Evolutionary conservation across 2,888 invertebrate species (phyloP), one percentile per base, ranked within the genome.

Genomic region (Cybosia mesomella): DNA sequence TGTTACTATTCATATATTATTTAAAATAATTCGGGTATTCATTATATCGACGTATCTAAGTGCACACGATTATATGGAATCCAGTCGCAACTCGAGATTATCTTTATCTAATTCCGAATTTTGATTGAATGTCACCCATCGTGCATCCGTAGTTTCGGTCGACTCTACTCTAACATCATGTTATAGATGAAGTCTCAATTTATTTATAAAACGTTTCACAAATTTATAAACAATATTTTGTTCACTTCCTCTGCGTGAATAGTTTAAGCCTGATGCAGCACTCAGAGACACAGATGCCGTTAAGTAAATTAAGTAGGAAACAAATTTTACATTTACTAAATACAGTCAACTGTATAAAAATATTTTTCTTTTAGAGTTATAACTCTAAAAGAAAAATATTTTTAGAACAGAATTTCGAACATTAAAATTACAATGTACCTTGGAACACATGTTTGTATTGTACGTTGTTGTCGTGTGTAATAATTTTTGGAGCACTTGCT

Each of bases 381-480:
- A 11, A 24, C 18, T 24, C 13, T 5, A 18, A 11, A 24, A 43
- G 36, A 53, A 67, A 59, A 21, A 54, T 11, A 61, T 54, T 58
- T 61, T 65, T 28, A 43, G 60, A 71, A 67, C n/a, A 2, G 24
- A 70, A 68, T 53, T 63, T 72, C 58, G 58, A 67, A 75, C 64
- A 76, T 70, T 66, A 72, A 75, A 70, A 77, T 75, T 72, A 77
- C 67, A 69, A 67, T 73, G 84, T 92, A 94, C 93, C 93, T 94
- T 93, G 84, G 93, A 82, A 90, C 89, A 94, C 94, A 94, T 93
- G 93, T 89, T 93, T 90, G 87, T 86, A 82, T 88, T 85, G 90
- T 84, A 82, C 80, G 90, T 85, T 87, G 89, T 81, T 87, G 86
- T 80, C 83, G 85, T 87, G 87, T 88, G 87, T 90, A 90, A 92